Base-by-base conservation (phyloP, 1,140 invertebrate genomes). In the Pseudomyrmex concolor region DNA sequence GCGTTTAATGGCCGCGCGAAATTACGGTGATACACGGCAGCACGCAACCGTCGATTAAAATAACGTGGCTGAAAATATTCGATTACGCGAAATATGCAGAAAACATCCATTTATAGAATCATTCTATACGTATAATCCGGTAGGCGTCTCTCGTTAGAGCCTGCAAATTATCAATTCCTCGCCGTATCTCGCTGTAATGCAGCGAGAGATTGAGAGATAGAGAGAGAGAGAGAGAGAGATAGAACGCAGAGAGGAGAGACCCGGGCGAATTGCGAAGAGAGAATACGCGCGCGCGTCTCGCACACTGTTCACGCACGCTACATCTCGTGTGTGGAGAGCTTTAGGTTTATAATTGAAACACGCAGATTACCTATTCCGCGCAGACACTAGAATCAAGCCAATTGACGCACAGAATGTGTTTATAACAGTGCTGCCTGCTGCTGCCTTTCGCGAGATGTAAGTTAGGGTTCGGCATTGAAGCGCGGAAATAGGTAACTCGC, bases 301-400 rank as follows among this genome's bases (percentile, higher is more conserved):
- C 34, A 34, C 70, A 25, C 13, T 10, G 12, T n/a, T 12, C 34
- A 13, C 57, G 25, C 57, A 62, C 45, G 70, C 68, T 62, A 62
- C 25, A 73, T 54, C 43, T 74, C 78, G 63, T 25, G 57, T 51
- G 22, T 59, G 60, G 34, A 34, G 34, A 34, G 34, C 50, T 63
- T 25, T 48, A 50, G 70, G 57, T 82, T 74, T 82, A 63, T 73
- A 72, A 74, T 25, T 63, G 72, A 72, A 78, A 86, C 73, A 71
- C 72, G 48, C 19, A n/a, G 17, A 43, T 81, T 59, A 74, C 68
- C 51, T 67, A 83, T 81, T 66, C 76, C 54, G 64, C 76, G 45
- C 76, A 80, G 64, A 66, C 54, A 80, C 66, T 59, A 70, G 76
- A 80, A 80, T 80, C 76, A 80, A 80, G 76, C 54, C 76, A 80